Base-by-base conservation (phyloP, 2,888 invertebrate genomes). In the Orchesella flavescens region DNA sequence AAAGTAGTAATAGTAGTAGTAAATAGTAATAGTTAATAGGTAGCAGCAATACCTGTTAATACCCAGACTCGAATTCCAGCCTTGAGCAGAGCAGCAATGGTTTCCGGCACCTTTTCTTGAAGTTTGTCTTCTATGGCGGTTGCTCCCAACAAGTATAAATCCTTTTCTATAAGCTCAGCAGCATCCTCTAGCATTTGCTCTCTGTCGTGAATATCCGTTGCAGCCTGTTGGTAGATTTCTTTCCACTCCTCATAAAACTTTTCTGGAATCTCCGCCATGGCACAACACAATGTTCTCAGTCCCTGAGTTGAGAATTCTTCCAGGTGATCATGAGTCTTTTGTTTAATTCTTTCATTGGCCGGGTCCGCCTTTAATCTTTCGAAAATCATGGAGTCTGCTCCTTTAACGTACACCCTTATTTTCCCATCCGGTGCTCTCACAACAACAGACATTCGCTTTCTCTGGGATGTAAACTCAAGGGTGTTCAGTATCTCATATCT, bases 111-210 rank as follows among this genome's bases (percentile, higher is more conserved):
- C 93, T 94, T 90, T 87, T 93, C 96, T 92, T 97, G 97, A 74
- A 99, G 92, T 90, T 97, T 97, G 90, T 99, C 99, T 91, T 99
- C 99, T 88, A 99, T 99, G 21, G 98, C 99, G 53, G 99, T 98
- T 0, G 98, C 98, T 4, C 99, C 99, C 34, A 34, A 34, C 34
- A 34, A 66, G 99, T 91, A 46, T 99, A 91, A 49, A 92, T 93
- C 84, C 99, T 91, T 91, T 98, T 95, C 89, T 93, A 94, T 91
- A 82, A 99, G 97, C 74, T 96, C 92, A 89, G 97, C 93, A 0
- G 98, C 97, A 0, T 96, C 97, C 88, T 97, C 96, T 86, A 96
- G 97, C 12, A 98, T 90, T 91, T 93, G 92, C 89, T 99, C 98
- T 46, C 98, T 92, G 90, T 96, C 93, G 85, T 95, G 93, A 89